Conservation (phyloP, 2,113 vertebrate genomes). For the Gnathonemus echidnorhynchus region DNA sequence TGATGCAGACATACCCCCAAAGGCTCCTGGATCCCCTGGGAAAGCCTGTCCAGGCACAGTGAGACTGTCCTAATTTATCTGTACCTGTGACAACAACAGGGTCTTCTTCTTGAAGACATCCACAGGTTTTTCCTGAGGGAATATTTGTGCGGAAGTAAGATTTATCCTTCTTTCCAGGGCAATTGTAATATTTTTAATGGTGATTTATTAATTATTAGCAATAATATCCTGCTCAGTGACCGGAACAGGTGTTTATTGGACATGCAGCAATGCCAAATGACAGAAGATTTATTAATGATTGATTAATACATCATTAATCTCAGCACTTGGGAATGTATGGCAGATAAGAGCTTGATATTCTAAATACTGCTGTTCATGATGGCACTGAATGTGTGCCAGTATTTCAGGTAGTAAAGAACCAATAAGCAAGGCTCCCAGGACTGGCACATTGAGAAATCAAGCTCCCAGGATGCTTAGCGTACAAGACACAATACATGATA, state of each 20-base stretch:
- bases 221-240: neutral
- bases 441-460: neutral
- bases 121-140: neutral
- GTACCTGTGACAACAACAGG: neutral
- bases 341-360: neutral
- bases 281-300: neutral
- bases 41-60: neutral
- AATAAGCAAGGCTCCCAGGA: neutral
- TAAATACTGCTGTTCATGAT: neutral
- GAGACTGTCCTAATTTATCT: neutral
- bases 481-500: neutral
- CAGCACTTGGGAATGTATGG: neutral
- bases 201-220: constrained; percentile 3
- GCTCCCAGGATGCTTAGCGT: neutral
- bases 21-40: neutral
- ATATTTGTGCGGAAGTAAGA: neutral
- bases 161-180: neutral
- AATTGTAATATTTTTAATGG: neutral
- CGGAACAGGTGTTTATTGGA: neutral
- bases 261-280: neutral
- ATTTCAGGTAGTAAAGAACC: neutral
- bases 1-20: neutral
- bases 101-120: neutral
- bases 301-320: neutral
- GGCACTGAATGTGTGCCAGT: neutral